These are phyloP conservation scores for Bugulina stolonifera DNA, from an alignment of 2,888 invertebrate genomes.

Conservation along the genomic window DNA sequence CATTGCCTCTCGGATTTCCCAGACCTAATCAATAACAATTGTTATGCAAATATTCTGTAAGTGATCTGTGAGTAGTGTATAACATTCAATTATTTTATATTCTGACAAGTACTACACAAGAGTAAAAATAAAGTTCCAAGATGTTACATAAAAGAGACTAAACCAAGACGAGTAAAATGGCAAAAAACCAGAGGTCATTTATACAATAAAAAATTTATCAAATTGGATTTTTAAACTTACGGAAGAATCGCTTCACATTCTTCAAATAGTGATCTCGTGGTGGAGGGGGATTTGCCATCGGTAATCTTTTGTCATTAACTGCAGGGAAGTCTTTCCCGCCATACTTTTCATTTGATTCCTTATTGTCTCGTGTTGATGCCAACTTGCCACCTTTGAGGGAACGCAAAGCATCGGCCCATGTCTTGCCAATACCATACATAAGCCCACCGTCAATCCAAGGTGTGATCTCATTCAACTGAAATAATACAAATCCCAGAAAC, in stretches of 20 bases:
- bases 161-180: too few species aligned
- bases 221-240: too few species aligned
- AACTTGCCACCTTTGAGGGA: slow-evolving; percentile 56
- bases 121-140: too few species aligned
- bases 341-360: slow-evolving; percentile 17
- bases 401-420: slow-evolving; percentile 59
- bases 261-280: slow-evolving; percentile 56
- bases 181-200: too few species aligned
- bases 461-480: slow-evolving; percentile 59
- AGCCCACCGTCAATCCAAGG: slow-evolving; percentile 61
- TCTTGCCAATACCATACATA: slow-evolving; percentile 60
- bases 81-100: too few species aligned
- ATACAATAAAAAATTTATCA: too few species aligned
- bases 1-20: slow-evolving; percentile 92
- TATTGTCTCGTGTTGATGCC: slow-evolving; percentile 40
- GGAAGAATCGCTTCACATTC: slow-evolving; percentile 57
- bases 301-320: slow-evolving; percentile 56
- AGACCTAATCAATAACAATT: slow-evolving; percentile 64
- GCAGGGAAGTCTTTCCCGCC: slow-evolving; percentile 56
- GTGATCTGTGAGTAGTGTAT: too few species aligned
- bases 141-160: too few species aligned
- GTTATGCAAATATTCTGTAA: too few species aligned
- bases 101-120: too few species aligned
- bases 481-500: not conserved
- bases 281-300: slow-evolving; percentile 60